A percentile compares a stretch with the other conserved stretches of the same genome.
phyloP scores from a whole-genome alignment of 2,797 vertebrate species.

The Sitta carolinensis region DNA sequence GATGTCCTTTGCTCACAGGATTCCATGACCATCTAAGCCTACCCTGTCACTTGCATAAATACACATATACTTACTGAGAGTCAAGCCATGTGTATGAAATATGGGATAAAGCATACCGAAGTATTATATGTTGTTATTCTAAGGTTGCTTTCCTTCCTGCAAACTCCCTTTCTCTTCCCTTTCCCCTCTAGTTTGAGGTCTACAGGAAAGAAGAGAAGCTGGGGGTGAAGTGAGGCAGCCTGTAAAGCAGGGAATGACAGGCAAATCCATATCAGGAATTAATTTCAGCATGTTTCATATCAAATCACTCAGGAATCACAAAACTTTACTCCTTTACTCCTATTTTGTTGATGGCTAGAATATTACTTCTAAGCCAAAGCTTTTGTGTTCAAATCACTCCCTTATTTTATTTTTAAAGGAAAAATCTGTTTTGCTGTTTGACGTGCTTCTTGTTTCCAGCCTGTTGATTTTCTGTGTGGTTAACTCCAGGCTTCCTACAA shows the following conservation, averaged over 20 bases:
- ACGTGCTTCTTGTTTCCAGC: conserved; percentile 25
- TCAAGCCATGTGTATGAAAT: neutral
- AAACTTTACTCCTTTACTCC: neutral
- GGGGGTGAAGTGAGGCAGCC: neutral
- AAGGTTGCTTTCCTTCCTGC: neutral
- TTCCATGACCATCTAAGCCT: neutral
- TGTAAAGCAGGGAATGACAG: neutral
- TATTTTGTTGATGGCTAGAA: neutral
- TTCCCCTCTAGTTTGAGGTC: neutral
- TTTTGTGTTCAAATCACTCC: neutral
- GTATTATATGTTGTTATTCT: neutral
- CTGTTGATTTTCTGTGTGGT: conserved; percentile 20
- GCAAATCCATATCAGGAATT: neutral
- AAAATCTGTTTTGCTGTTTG: neutral
- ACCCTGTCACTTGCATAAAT: neutral
- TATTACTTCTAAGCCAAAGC: neutral
- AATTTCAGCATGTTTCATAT: neutral
- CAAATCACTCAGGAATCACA: neutral
- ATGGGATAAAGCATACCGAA: neutral
- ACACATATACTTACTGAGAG: neutral
- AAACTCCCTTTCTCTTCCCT: neutral
- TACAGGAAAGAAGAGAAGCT: neutral
- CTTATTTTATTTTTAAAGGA: neutral
- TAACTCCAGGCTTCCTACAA: neutral
- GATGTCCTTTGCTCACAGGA: neutral